phyloP scores from a whole-genome alignment of 2,888 invertebrate genomes.

The Mechanitis mazaeus region DNA sequence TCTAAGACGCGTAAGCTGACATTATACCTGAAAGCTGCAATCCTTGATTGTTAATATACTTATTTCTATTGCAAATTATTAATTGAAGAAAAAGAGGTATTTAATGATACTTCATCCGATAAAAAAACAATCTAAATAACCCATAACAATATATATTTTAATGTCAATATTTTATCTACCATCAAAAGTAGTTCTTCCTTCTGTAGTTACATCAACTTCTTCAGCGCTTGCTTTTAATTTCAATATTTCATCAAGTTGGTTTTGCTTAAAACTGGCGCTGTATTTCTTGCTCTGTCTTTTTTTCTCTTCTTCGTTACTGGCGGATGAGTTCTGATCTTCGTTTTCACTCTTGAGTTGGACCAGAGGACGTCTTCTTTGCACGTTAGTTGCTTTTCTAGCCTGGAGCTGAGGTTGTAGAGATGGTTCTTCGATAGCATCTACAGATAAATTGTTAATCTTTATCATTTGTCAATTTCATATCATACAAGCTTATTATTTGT shows the following conservation, averaged over 20 bases:
- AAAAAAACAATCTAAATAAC: too few species aligned
- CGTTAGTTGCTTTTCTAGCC: slow-evolving; percentile 42
- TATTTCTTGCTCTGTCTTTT: slow-evolving; percentile 71
- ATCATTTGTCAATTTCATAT: too few species aligned
- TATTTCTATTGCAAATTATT: too few species aligned
- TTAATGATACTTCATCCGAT: too few species aligned
- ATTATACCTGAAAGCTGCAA: too few species aligned
- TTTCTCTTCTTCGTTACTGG: slow-evolving; percentile 64
- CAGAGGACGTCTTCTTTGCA: slow-evolving; percentile 57
- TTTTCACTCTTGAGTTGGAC: slow-evolving; percentile 49
- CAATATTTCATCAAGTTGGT: slow-evolving; percentile 57
- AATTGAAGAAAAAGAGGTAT: too few species aligned
- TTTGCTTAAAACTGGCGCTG: slow-evolving; percentile 63
- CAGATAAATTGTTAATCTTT: neutral
- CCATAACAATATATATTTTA: too few species aligned
- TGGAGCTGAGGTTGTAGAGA: slow-evolving; percentile 40
- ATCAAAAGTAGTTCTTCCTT: slow-evolving; percentile 43
- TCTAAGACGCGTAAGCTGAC: too few species aligned
- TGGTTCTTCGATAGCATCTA: slow-evolving; percentile 61
- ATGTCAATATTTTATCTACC: slow-evolving; percentile 37
- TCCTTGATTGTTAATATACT: too few species aligned
- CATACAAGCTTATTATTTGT: too few species aligned
- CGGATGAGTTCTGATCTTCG: slow-evolving; percentile 60
- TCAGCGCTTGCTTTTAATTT: slow-evolving; percentile 40
- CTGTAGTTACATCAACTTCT: slow-evolving; percentile 44